Conservation (phyloP, 2,113 vertebrate genomes). For the Gila orcuttii region DNA sequence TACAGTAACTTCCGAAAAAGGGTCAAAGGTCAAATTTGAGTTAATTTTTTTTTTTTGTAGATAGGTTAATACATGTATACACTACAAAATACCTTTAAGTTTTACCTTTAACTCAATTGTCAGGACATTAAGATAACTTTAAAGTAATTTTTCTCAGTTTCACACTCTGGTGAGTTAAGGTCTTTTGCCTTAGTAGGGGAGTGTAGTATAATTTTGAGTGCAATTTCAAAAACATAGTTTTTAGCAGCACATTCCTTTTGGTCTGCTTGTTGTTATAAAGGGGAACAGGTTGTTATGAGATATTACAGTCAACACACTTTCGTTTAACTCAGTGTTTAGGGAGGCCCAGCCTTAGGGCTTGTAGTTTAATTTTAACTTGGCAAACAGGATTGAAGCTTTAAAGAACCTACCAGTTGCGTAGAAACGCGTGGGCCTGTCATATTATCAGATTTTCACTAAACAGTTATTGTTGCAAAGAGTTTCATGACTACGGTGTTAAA, state of each 20-base stretch:
- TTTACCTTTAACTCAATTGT: too few relatives aligned
- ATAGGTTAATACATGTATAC: too few relatives aligned
- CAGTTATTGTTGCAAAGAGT: not conserved
- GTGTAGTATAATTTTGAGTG: not conserved
- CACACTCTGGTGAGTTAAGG: too few relatives aligned
- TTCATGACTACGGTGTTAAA: too few relatives aligned
- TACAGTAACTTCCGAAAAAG: too few relatives aligned
- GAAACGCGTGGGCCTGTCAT: not conserved
- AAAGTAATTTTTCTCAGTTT: too few relatives aligned
- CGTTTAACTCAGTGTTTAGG: not conserved
- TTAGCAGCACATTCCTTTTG: not conserved
- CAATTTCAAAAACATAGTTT: constrained; percentile 2
- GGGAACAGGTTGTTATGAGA: not conserved
- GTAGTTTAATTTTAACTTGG: constrained; percentile 8
- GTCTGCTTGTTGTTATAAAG: not conserved
- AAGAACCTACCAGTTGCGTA: not conserved
- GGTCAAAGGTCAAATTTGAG: too few relatives aligned
- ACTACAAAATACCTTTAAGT: too few relatives aligned
- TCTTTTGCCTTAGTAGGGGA: too few relatives aligned
- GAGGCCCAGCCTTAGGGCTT: not conserved
- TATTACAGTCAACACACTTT: not conserved
- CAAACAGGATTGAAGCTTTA: not conserved
- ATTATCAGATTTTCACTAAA: not conserved
- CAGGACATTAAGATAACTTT: too few relatives aligned
- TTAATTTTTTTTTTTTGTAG: too few relatives aligned